Conservation (phyloP, 1,140 invertebrate genomes). For the Bursaphelenchus mucronatus region DNA sequence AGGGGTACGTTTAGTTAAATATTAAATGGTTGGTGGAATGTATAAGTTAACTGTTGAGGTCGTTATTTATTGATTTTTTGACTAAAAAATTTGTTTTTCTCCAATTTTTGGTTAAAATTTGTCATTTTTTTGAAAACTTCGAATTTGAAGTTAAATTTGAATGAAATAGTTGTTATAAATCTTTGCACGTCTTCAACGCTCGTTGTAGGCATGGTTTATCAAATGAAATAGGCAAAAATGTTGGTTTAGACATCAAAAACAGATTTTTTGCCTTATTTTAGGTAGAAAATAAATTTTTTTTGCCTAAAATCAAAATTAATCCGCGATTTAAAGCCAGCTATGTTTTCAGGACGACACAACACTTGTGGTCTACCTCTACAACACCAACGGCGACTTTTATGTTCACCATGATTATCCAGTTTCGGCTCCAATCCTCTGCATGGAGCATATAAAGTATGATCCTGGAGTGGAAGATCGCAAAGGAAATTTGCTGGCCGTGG, state of each 20-base stretch:
- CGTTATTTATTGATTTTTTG: neutral
- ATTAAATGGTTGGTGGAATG: conserved; percentile 2
- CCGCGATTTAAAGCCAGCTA: neutral
- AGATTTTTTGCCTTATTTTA: neutral
- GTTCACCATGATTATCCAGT: conserved; percentile 86
- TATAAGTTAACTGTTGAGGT: neutral
- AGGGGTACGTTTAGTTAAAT: conserved; percentile 13
- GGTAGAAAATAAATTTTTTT: neutral
- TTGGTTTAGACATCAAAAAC: no score
- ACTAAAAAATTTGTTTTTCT: conserved; percentile 2
- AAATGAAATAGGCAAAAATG: no score
- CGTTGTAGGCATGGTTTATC: no score
- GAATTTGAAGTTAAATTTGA: neutral
- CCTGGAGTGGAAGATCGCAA: conserved; percentile 49
- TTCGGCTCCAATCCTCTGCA: conserved; percentile 78
- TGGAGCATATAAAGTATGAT: conserved; percentile 86
- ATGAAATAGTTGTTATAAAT: no score
- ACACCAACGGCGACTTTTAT: conserved; percentile 81
- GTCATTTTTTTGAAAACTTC: no score
- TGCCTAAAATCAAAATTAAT: neutral
- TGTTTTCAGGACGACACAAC: conserved; percentile 24
- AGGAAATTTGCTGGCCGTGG: conserved; percentile 84
- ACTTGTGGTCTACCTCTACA: conserved; percentile 72
- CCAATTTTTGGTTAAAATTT: conserved; percentile 14
- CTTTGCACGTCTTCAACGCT: no score